Conservation (phyloP, 2,797 vertebrate genomes). For the Acanthurus tractus region DNA sequence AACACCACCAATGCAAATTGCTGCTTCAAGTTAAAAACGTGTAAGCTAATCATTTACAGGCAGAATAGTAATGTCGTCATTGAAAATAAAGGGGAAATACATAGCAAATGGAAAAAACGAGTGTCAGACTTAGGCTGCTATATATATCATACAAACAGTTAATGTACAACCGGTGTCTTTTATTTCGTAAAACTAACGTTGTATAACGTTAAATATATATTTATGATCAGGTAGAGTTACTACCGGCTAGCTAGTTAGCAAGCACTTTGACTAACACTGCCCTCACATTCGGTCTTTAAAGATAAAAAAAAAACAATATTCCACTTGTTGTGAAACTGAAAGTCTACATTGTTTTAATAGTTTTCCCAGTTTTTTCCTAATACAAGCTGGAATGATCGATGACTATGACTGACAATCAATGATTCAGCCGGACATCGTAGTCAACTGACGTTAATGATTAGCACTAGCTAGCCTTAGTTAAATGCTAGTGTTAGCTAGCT, state of each 20-base stretch:
- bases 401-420: neutral
- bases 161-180: neutral
- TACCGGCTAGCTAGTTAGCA: neutral
- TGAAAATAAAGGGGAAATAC: too few relatives aligned
- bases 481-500: slow-evolving; percentile 59
- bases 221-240: neutral
- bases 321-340: neutral
- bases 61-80: neutral
- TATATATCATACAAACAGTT: too few relatives aligned
- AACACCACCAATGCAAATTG: neutral
- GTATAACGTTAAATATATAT: too few relatives aligned
- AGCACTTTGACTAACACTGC: neutral
- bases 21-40: too few relatives aligned
- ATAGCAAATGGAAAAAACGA: too few relatives aligned
- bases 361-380: neutral
- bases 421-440: too few relatives aligned
- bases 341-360: neutral
- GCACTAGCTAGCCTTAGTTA: slow-evolving; percentile 33
- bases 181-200: neutral
- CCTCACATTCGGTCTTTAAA: neutral
- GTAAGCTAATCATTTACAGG: neutral
- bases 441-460: slow-evolving; percentile 14
- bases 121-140: neutral
- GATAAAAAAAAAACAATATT: neutral
- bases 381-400: neutral